Conservation (phyloP, 1,140 invertebrate species). For the Hyphantria cunea region DNA sequence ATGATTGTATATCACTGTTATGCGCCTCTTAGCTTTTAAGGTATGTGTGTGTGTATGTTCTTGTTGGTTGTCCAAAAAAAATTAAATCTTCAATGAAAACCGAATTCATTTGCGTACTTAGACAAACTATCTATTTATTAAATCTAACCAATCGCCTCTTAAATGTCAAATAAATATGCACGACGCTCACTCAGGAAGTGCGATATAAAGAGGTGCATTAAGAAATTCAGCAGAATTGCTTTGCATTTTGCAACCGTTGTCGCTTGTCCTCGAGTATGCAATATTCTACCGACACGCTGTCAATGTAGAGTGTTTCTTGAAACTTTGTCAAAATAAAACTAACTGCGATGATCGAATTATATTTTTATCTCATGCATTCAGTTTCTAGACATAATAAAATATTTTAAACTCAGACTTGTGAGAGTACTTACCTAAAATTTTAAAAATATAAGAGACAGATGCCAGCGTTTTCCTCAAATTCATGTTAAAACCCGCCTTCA, state of each 20-base stretch:
- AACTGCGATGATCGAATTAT: neutral
- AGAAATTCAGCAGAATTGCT: conserved; percentile 21
- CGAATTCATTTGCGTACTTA: conserved; percentile 16
- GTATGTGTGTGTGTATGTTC: too few species aligned
- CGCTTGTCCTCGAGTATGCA: neutral
- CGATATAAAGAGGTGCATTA: conserved; percentile 28
- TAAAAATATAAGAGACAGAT: conserved; percentile 17
- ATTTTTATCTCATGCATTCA: conserved; percentile 6
- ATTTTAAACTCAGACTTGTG: conserved; percentile 5
- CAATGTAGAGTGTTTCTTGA: neutral
- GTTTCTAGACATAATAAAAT: conserved; percentile 19
- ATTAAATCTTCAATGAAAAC: conserved; percentile 13
- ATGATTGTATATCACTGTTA: too few species aligned
- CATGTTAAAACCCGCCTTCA: conserved; percentile 15
- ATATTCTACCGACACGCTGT: conserved; percentile 4
- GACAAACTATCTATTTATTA: conserved; percentile 26
- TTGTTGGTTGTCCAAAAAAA: too few species aligned
- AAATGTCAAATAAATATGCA: conserved; percentile 38
- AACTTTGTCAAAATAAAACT: too few species aligned
- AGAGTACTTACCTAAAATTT: neutral
- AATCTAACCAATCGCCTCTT: conserved; percentile 31
- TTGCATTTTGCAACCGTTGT: conserved; percentile 28
- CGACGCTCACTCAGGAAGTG: conserved; percentile 29
- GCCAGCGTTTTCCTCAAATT: conserved; percentile 2
- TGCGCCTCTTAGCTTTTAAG: too few species aligned